phyloP scores from a whole-genome alignment of 2,113 vertebrate genomes.

The Microcebus griseorufus region DNA sequence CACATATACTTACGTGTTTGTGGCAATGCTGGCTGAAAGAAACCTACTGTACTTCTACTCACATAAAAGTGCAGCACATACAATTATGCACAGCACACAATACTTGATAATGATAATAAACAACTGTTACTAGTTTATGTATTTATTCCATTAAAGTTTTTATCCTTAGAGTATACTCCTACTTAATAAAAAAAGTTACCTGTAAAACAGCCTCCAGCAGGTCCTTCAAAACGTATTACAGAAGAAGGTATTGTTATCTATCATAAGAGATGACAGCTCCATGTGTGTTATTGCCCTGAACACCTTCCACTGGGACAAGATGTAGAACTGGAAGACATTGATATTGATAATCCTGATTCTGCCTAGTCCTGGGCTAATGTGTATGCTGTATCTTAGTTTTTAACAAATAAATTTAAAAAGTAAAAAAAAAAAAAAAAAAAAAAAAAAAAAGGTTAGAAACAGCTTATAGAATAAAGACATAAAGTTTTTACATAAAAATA shows the following conservation, averaged over 20 bases:
- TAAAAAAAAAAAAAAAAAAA: neutral
- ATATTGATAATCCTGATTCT: neutral
- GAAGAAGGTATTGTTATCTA: neutral
- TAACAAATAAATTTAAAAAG: neutral
- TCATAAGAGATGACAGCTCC: neutral
- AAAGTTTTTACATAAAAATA: neutral
- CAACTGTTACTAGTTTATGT: neutral
- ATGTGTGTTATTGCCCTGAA: neutral
- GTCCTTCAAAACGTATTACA: neutral
- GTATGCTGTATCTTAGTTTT: neutral
- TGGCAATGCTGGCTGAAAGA: neutral
- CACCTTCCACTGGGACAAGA: neutral
- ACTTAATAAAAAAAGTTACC: neutral
- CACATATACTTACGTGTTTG: neutral
- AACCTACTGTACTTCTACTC: neutral
- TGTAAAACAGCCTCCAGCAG: neutral
- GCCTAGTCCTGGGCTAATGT: neutral
- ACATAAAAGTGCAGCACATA: neutral
- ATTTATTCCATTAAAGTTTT: neutral
- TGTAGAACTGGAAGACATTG: neutral
- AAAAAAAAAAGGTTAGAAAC: neutral
- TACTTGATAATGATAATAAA: neutral
- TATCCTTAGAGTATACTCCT: no score
- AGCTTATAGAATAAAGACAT: neutral
- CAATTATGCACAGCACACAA: neutral